A percentile compares a stretch with the other conserved stretches of the same genome.
phyloP scores from a whole-genome alignment of 2,113 vertebrate species.

The Chloropsis cyanopogon region DNA sequence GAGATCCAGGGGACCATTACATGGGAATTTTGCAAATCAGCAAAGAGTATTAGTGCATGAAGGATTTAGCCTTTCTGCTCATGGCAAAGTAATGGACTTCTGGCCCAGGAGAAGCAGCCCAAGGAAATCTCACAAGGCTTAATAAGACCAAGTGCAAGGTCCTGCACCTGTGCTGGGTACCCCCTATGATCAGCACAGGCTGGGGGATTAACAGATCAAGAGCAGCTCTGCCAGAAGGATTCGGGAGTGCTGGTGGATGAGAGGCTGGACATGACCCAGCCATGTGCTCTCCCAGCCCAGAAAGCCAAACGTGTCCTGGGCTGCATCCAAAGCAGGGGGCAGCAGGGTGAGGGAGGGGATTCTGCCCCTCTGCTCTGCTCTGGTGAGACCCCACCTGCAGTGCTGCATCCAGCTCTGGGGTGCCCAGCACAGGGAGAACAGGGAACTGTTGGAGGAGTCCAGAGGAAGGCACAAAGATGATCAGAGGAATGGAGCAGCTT shows the following conservation, averaged over 20 bases:
- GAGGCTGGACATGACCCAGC: not conserved
- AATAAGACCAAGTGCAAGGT: not conserved
- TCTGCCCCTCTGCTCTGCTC: not conserved
- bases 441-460: not conserved
- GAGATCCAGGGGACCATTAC: not conserved
- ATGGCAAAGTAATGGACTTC: not conserved
- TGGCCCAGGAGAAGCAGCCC: not conserved
- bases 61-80: not conserved
- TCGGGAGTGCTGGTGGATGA: fast-evolving
- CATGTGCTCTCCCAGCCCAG: fast-evolving
- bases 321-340: not conserved
- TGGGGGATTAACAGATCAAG: not conserved
- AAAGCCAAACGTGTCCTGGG: not conserved
- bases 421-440: fast-evolving
- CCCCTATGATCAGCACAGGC: not conserved
- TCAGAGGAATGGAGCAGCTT: not conserved
- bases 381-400: not conserved
- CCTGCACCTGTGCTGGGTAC: not conserved
- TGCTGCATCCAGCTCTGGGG: not conserved
- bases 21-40: not conserved
- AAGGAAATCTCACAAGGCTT: not conserved
- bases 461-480: not conserved
- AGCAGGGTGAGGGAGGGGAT: not conserved
- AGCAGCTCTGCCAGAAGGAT: not conserved
- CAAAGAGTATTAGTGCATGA: not conserved